These are phyloP conservation scores for Pseudomugil gertrudae DNA, from an alignment of 2,797 vertebrate genomes.

Conservation along the genomic window DNA sequence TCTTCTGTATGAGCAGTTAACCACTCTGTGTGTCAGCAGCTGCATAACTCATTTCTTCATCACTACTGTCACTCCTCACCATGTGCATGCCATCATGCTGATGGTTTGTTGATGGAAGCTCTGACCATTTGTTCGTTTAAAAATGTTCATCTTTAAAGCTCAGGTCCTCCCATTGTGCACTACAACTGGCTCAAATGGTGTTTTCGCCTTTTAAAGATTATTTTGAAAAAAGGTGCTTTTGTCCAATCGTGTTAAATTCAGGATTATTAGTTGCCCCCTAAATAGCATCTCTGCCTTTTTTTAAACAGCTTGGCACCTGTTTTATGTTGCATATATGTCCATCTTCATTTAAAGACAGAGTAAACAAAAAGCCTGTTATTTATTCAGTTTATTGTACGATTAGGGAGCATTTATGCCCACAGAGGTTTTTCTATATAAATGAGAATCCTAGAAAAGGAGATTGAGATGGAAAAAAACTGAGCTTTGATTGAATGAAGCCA, in stretches of 20 bases:
- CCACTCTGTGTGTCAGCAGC: slow-evolving; percentile 64
- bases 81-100: slow-evolving; percentile 63
- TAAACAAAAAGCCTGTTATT: background rate
- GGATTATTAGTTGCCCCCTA: background rate
- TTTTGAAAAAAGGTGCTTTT: background rate
- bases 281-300: background rate
- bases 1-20: slow-evolving; percentile 66
- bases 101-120: slow-evolving; percentile 35
- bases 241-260: background rate
- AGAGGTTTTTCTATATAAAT: background rate
- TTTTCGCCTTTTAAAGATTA: background rate
- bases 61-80: slow-evolving; percentile 51
- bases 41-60: slow-evolving; percentile 64
- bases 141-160: background rate
- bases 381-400: background rate
- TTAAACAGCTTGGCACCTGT: background rate
- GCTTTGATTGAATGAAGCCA: background rate
- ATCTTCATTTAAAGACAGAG: background rate
- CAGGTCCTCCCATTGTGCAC: slow-evolving; percentile 1
- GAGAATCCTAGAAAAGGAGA: background rate
- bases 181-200: background rate
- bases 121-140: slow-evolving; percentile 5
- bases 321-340: background rate
- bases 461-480: background rate
- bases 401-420: background rate